Base-by-base conservation (phyloP, 2,113 vertebrate species). In the Sebastes fasciatus region DNA sequence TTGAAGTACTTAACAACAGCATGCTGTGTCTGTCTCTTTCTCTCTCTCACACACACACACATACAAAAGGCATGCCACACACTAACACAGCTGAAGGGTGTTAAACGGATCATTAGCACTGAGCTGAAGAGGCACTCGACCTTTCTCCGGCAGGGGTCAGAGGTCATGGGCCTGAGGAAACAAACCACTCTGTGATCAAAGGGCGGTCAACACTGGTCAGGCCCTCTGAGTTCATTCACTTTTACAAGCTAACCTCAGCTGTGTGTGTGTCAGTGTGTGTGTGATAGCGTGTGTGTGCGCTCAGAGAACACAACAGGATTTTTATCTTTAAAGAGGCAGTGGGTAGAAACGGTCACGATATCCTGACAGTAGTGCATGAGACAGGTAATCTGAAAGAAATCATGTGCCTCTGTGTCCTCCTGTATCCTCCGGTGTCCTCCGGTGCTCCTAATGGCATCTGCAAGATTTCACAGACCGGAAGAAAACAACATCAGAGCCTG, bases 71-170 rank as follows among this genome's bases (percentile, higher is more conserved):
- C 73, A n/a, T 51, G 78, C 85, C 76, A 81, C 81, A 85, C 84
- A 76, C 73, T 9, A 26, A 85, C 84, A 83, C 76, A 42, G 80
- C 84, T 70, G 63, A 79, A 42, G 93, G 95, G 93, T 93, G 96
- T 97, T 97, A 97, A 98, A 97, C 75, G 95, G 94, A 93, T 97
- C 96, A 97, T 97, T 98, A 96, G 96, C 96, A 94, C 95, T 86
- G 85, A 93, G 95, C 74, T 73, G 94, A 95, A 73, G 77, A 85
- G 77, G 74, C 77, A 81, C 90, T 91, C 61, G 6, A 90, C 88
- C 91, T 88, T 79, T 89, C 85, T 23, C 19, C 63, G 3, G 74
- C 90, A 91, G 94, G 54, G 96, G 95, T 93, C 91, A 95, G 92
- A 96, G 95, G 92, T 95, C 92, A 93, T 91, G 83, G 94, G 94